Evolutionary conservation across 2,888 invertebrate genomes (phyloP), one percentile per base, ranked within the genome.

Genomic region (Ophion ellenae): DNA sequence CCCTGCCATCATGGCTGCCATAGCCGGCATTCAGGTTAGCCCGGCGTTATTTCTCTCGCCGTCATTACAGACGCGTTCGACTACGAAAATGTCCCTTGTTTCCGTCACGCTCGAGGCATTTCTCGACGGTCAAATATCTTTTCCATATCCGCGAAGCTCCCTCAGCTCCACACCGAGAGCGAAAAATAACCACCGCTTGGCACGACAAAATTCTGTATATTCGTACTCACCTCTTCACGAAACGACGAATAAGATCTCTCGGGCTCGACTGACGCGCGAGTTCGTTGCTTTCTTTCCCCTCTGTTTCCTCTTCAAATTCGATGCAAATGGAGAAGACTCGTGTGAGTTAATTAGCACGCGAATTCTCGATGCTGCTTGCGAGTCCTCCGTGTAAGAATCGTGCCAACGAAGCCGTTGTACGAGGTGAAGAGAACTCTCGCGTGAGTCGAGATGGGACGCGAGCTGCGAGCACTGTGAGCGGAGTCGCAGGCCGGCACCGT

Each of bases 1-100:
- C 92, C 92, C 92, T 90, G 90, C 87, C 89, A 91, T 90, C 88
- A 93, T 93, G 92, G 92, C 93, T 88, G 91, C 87, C 88, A 64
- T 86, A 76, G 77, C 89, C 89, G 88, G 89, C 86, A 67, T 86
- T 82, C 75, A 77, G 64, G 80, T 81, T 83, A 81, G 28, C 83
- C 84, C 86, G 81, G 74, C 83, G 71, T 59, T 61, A 66, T 14
- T 75, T 40, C 7, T 24, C 2, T 14, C 24, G 17, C 28, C 40
- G 28, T 61, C 66, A 17, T 17, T 47, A 47, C 47, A 53, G 17
- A 53, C 14, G 20, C 2, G 57, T n/a, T 57, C 10, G 36, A 63
- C 64, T 28, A 76, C 24, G 24, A 53, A 67, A 77, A 36, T 24
- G 4, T 57, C 57, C 14, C 67, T 36, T 7, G n/a, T 24, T 36